Evolutionary conservation across 2,888 invertebrate genomes (phyloP), one percentile per base, ranked within the genome.

Genomic region (Callyntrura sp.): DNA sequence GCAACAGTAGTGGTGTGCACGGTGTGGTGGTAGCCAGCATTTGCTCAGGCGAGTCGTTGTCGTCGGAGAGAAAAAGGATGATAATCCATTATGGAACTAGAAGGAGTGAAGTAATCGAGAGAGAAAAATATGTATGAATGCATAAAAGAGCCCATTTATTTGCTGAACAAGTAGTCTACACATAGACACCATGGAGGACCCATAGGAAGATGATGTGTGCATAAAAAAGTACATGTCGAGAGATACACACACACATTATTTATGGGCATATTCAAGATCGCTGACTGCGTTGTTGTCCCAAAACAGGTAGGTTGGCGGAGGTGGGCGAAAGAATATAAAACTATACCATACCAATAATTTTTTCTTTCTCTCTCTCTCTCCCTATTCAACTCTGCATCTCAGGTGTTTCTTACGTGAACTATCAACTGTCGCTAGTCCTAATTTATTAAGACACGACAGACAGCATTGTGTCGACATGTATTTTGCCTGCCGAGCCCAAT

Each of bases 381-480:
- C 55, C 5, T 45, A 1, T n/a, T n/a, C n/a, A n/a, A n/a, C n/a
- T n/a, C n/a, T 9, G 17, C 14, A 62, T 85, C 76, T 90, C 88
- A 83, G 90, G 81, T 90, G 85, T 82, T 85, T 90, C 73, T 70
- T 82, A 25, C 20, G 85, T 90, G 85, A 90, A 85, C 85, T 85
- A 84, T 89, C 90, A 90, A 85, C 90, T 85, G 90, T 90, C 90
- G 73, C 90, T 85, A 20, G 81, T 57, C 55, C 86, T 90, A 90
- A 90, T 90, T 90, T 90, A 90, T 90, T 90, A 90, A 90, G 90
- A 90, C 90, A 90, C 86, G 86, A 90, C 90, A 81, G 90, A 73
- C 85, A 90, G 90, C 85, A 90, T 85, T 90, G 90, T 90, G 90
- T 90, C 90, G 85, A 90, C 90, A 90, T 82, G 86, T 23, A 73